Conservation (phyloP, 2,888 invertebrate species). For the Drosophila neotestacea region DNA sequence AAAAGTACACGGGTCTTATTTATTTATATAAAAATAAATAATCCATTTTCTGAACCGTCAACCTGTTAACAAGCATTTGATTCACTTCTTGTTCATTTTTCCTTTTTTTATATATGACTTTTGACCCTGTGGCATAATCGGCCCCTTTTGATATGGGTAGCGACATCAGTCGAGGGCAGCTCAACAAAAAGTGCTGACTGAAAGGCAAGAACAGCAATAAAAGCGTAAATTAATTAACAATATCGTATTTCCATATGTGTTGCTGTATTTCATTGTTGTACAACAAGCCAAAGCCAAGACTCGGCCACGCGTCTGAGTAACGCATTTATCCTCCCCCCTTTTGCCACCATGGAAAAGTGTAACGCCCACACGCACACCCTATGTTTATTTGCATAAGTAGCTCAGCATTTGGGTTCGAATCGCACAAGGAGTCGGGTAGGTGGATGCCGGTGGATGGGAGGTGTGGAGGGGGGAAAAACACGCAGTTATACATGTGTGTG, state of each 20-base stretch:
- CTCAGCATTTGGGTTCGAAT: constrained; percentile 40
- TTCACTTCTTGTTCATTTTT: constrained; percentile 40
- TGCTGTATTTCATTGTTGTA: neutral
- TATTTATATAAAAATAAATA: neutral
- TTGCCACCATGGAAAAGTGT: neutral
- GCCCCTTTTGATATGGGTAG: constrained; percentile 59
- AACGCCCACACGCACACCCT: constrained; percentile 44
- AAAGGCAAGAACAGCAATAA: constrained; percentile 56
- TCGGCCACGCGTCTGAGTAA: neutral
- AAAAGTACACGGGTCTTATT: no score
- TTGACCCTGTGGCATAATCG: constrained; percentile 57
- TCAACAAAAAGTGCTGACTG: constrained; percentile 52
- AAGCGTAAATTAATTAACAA: constrained; percentile 79
- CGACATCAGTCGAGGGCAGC: constrained; percentile 7
- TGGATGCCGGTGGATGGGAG: neutral
- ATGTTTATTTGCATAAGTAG: constrained; percentile 79
- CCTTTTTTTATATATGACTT: constrained; percentile 8
- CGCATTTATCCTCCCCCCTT: neutral
- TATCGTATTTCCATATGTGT: constrained; percentile 72
- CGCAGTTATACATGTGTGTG: constrained; percentile 52
- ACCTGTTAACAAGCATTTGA: constrained; percentile 60
- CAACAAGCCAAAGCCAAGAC: constrained; percentile 30
- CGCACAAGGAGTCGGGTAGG: neutral
- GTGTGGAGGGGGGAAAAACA: constrained; percentile 4
- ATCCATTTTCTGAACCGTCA: neutral